Evolutionary conservation across 2,113 vertebrate species (phyloP).

Genomic region (Bungarus multicinctus): DNA sequence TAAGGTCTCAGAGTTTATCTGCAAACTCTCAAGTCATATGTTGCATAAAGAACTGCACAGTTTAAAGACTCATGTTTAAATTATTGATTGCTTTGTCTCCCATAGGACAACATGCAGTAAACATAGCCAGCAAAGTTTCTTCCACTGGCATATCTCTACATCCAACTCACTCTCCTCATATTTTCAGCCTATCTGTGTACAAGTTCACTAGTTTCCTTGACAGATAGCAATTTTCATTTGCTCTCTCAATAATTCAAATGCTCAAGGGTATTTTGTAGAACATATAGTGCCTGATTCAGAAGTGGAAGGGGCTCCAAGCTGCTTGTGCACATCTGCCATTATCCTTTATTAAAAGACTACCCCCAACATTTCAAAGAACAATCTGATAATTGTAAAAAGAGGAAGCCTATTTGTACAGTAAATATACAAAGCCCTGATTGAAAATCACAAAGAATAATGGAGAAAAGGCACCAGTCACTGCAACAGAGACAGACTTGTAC

Average conservation of each 20-base stretch:
- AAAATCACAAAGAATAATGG: slow-evolving; percentile 14
- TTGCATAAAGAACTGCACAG: background rate
- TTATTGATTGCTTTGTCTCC: background rate
- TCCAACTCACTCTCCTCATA: background rate
- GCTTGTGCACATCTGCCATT: background rate
- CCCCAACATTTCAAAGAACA: slow-evolving; percentile 5
- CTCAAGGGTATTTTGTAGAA: background rate
- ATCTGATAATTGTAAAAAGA: background rate
- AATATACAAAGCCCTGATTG: slow-evolving; percentile 4
- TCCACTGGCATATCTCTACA: background rate
- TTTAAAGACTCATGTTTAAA: background rate
- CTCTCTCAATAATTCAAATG: background rate
- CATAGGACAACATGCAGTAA: background rate
- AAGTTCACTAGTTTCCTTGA: background rate
- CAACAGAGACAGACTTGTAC: background rate
- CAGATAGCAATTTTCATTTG: background rate
- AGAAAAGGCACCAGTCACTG: background rate
- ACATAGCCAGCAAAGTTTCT: background rate
- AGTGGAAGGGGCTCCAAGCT: background rate
- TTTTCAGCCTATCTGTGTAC: background rate
- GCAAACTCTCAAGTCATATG: background rate
- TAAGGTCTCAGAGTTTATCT: background rate
- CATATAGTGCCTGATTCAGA: background rate
- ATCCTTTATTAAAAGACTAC: background rate
- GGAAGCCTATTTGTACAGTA: slow-evolving; percentile 13